phyloP scores from a whole-genome alignment of 2,797 vertebrate genomes.

The Potorous gilbertii region DNA sequence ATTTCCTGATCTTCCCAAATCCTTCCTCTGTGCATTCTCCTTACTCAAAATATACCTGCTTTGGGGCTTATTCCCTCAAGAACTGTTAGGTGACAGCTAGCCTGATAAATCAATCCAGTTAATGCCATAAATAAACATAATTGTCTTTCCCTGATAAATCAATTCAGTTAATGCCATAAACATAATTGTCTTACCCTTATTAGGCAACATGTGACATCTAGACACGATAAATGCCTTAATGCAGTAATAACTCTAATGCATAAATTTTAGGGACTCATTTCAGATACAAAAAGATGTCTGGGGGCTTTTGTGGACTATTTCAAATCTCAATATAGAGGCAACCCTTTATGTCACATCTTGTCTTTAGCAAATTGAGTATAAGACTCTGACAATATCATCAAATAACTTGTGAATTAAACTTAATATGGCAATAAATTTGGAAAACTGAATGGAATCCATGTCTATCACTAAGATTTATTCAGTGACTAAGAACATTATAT shows the following conservation, averaged over 20 bases:
- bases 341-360: neutral
- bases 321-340: neutral
- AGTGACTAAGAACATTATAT: neutral
- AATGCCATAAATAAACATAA: neutral
- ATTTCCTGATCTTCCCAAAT: neutral
- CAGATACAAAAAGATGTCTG: neutral
- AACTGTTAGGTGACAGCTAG: neutral
- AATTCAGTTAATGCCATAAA: neutral
- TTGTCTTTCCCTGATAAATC: neutral
- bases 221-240: neutral
- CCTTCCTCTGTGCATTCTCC: neutral
- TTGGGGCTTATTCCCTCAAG: neutral
- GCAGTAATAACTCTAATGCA: neutral
- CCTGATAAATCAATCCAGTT: neutral
- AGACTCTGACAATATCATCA: neutral
- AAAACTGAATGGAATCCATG: neutral
- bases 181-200: neutral
- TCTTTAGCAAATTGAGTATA: neutral
- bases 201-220: neutral
- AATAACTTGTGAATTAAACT: neutral
- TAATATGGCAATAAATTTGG: neutral
- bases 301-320: neutral
- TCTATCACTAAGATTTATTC: neutral
- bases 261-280: neutral
- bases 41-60: neutral